Conservation (phyloP, 2,888 invertebrate genomes). For the Dusona sp. region DNA sequence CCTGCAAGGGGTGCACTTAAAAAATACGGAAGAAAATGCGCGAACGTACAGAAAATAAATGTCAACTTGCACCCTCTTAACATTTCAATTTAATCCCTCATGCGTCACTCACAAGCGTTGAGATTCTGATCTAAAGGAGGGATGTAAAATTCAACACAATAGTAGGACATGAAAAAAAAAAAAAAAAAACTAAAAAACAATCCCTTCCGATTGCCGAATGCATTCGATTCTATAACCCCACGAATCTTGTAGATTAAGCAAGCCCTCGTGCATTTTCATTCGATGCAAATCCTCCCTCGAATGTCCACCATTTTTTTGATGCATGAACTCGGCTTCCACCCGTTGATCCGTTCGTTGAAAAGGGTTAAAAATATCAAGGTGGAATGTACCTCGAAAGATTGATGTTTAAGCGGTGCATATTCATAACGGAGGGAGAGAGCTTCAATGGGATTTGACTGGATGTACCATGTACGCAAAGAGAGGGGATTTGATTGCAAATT, state of each 20-base stretch:
- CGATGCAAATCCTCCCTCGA: neutral
- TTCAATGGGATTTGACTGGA: neutral
- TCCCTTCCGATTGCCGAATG: neutral
- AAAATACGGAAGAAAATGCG: neutral
- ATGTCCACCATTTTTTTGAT: neutral
- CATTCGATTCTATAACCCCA: neutral
- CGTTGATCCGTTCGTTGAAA: neutral
- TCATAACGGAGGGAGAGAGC: neutral
- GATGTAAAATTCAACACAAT: neutral
- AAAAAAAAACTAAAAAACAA: neutral
- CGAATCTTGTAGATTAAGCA: neutral
- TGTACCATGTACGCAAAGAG: neutral
- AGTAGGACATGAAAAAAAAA: neutral
- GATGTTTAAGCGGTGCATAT: neutral
- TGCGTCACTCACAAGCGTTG: neutral
- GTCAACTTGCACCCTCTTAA: neutral
- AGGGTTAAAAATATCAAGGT: neutral
- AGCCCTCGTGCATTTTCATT: neutral
- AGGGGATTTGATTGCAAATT: neutral
- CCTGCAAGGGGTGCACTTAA: neutral
- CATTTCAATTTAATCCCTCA: neutral
- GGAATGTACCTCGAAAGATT: neutral
- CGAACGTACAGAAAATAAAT: neutral
- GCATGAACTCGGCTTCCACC: neutral
- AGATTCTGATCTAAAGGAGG: neutral